Conservation (phyloP, 2,113 vertebrate genomes). For the Hippocampus zosterae region DNA sequence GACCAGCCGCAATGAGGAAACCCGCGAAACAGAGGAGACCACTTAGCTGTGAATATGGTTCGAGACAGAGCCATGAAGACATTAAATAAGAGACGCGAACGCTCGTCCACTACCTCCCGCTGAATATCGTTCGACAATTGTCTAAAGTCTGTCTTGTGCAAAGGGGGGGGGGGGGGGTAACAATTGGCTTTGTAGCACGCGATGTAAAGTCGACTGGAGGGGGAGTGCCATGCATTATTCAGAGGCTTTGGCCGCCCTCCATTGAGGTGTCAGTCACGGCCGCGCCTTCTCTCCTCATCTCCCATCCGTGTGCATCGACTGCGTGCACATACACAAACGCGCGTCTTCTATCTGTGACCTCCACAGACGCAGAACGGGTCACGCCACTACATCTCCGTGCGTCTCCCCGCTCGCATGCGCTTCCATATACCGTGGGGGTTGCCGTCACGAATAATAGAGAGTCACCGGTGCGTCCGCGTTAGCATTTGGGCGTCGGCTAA, state of each 20-base stretch:
- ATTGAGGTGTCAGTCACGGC: conserved; percentile 37
- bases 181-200: conserved; percentile 7
- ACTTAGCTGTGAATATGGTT: conserved; percentile 58
- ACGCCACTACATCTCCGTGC: not conserved
- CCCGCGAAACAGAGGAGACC: conserved; percentile 40
- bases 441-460: not conserved
- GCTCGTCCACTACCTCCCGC: conserved; percentile 53
- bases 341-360: conserved; percentile 11
- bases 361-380: conserved; percentile 1
- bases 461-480: not conserved
- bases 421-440: not conserved
- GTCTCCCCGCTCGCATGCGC: not conserved
- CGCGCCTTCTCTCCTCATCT: conserved; percentile 33
- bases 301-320: conserved; percentile 10
- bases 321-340: conserved; percentile 6
- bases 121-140: conserved; percentile 35
- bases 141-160: conserved; percentile 26
- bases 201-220: conserved; percentile 19
- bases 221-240: conserved; percentile 30
- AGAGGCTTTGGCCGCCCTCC: conserved; percentile 26
- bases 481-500: not conserved
- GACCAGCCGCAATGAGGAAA: conserved; percentile 32
- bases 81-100: conserved; percentile 27
- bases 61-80: conserved; percentile 51
- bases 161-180: not conserved